Evolutionary conservation across 2,888 invertebrate species (phyloP).

Genomic region (Rotaria sp.): DNA sequence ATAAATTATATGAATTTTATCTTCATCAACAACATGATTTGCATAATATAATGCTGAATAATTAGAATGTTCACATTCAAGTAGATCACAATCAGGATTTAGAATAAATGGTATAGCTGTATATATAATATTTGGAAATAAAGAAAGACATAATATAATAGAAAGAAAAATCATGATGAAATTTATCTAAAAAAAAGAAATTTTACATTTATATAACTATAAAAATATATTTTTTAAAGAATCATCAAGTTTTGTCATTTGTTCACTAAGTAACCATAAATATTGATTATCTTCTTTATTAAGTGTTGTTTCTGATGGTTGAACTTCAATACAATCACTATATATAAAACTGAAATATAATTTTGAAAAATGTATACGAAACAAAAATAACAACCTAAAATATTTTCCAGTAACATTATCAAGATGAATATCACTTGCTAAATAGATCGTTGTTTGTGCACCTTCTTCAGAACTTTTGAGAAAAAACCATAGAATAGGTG

Average conservation of each 20-base stretch:
- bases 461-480: slow-evolving; percentile 31
- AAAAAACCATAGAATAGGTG: slow-evolving; percentile 20
- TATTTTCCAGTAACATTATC: slow-evolving; percentile 29
- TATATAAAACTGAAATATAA: neutral
- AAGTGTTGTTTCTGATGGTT: neutral
- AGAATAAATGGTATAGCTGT: neutral
- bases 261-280: slow-evolving; percentile 31
- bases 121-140: neutral
- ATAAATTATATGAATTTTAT: neutral
- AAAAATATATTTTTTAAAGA: neutral
- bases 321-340: slow-evolving; percentile 32
- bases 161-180: neutral
- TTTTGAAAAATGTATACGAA: neutral
- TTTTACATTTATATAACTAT: too few relatives aligned
- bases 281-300: slow-evolving; percentile 21
- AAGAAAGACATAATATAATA: neutral
- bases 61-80: neutral
- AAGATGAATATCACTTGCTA: slow-evolving; percentile 17
- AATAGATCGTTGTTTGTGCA: slow-evolving; percentile 36
- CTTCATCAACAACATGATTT: neutral
- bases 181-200: neutral
- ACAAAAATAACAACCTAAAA: neutral
- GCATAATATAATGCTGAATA: neutral
- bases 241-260: neutral
- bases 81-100: slow-evolving; percentile 4